Evolutionary conservation across 2,797 vertebrate genomes (phyloP).

Genomic region (Gallinago solitaria): DNA sequence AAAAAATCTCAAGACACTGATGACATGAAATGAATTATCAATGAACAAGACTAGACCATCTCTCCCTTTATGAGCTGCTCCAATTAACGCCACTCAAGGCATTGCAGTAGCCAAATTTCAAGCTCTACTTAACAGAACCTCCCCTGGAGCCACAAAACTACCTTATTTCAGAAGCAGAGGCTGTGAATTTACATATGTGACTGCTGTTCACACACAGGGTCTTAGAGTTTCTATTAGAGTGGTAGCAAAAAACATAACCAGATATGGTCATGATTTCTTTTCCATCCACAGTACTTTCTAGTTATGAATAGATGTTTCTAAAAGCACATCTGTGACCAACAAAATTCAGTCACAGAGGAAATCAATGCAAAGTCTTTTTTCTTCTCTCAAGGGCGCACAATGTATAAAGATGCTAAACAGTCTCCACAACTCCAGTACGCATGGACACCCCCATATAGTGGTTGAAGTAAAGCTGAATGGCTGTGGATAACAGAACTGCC

Average conservation of each 20-base stretch:
- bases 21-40: not conserved
- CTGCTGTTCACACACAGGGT: not conserved
- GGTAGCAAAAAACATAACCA: not conserved
- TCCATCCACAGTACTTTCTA: not conserved
- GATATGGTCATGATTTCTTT: not conserved
- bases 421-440: not conserved
- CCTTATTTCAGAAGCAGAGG: constrained; percentile 9
- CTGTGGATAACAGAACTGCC: not conserved
- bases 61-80: not conserved
- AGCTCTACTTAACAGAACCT: not conserved
- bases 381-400: not conserved
- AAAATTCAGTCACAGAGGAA: not conserved
- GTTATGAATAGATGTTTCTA: constrained; percentile 11
- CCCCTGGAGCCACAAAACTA: not conserved
- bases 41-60: not conserved
- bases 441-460: not conserved
- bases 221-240: not conserved
- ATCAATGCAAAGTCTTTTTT: not conserved
- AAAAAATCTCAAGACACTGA: not conserved
- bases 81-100: not conserved
- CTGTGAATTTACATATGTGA: not conserved
- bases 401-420: not conserved
- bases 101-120: not conserved
- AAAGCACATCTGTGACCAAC: not conserved
- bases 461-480: not conserved